A percentile compares a stretch with the other conserved stretches of the same genome.
These are phyloP conservation scores for Tympanuchus pallidicinctus DNA, from an alignment of 2,113 vertebrate genomes.

Conservation along the genomic window DNA sequence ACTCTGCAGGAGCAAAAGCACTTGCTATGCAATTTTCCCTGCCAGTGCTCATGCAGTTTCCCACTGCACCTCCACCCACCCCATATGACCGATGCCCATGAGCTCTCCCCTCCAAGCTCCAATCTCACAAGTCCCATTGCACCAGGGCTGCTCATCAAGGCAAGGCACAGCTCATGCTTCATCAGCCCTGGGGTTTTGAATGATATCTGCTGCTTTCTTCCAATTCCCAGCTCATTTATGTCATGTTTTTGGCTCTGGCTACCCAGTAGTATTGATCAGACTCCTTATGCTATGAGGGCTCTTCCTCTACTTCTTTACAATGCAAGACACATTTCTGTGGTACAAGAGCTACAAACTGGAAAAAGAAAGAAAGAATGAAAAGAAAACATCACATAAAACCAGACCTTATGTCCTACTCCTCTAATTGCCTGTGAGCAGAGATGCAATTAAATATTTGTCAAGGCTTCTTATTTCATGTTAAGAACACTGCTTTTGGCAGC, in stretches of 20 bases:
- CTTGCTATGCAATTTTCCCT: neutral
- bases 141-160: neutral
- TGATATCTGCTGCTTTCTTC: slow-evolving; percentile 9
- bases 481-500: neutral
- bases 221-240: neutral
- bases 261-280: slow-evolving; percentile 24
- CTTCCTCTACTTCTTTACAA: neutral
- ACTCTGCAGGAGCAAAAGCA: neutral
- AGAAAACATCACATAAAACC: neutral
- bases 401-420: neutral
- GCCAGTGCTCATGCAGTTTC: neutral
- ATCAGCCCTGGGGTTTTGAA: neutral
- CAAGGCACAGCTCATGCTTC: neutral
- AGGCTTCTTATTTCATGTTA: neutral
- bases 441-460: neutral
- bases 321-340: neutral
- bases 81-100: too few species aligned
- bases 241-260: neutral
- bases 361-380: neutral
- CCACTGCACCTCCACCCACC: neutral
- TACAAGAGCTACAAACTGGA: neutral
- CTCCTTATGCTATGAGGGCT: neutral
- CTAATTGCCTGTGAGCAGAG: slow-evolving; percentile 7
- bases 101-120: neutral
- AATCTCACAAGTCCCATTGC: neutral